These are phyloP conservation scores for Diplolepis rosae DNA, from an alignment of 2,888 invertebrate species.

Conservation along the genomic window DNA sequence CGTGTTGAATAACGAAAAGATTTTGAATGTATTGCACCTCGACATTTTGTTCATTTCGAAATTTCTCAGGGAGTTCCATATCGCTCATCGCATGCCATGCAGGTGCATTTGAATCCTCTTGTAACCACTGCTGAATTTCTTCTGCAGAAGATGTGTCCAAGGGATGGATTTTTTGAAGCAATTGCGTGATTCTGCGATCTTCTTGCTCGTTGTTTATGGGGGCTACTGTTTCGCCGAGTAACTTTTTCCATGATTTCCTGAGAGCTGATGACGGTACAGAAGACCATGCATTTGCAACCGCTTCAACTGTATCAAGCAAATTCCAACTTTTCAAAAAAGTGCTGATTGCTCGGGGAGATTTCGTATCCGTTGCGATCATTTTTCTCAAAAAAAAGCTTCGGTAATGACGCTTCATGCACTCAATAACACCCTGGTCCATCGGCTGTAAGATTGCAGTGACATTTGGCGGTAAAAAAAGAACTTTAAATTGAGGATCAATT, in stretches of 20 bases:
- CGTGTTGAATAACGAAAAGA: too few species aligned
- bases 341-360: not conserved
- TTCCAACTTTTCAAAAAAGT: not conserved
- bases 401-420: slow-evolving; percentile 21
- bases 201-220: too few species aligned
- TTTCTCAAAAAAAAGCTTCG: not conserved
- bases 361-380: not conserved
- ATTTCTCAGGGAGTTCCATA: not conserved
- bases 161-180: not conserved
- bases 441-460: not conserved
- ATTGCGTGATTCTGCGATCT: too few species aligned
- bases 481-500: not conserved
- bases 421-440: slow-evolving; percentile 14
- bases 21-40: too few species aligned
- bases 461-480: slow-evolving; percentile 28
- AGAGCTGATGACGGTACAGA: not conserved
- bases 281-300: slow-evolving; percentile 12
- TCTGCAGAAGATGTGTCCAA: not conserved
- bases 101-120: slow-evolving; percentile 5
- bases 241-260: not conserved
- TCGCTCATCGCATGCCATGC: not conserved
- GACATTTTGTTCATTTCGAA: too few species aligned
- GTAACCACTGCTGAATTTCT: not conserved
- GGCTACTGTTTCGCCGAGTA: not conserved
- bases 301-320: not conserved